Evolutionary conservation across 2,888 invertebrate genomes (phyloP).

Genomic region (Apantesis nais): DNA sequence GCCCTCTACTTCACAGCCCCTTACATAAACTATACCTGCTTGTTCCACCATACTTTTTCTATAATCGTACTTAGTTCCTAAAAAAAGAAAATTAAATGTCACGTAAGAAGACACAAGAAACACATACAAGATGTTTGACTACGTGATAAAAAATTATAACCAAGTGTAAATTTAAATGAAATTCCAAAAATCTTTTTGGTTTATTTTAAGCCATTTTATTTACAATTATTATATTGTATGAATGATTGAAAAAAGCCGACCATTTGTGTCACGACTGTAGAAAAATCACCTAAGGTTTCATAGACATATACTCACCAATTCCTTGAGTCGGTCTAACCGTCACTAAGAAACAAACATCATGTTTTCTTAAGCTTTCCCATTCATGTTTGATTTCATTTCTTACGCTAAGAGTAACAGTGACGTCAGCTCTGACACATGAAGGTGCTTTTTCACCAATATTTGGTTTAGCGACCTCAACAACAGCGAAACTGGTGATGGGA

Average conservation of each 20-base stretch:
- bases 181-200: background rate
- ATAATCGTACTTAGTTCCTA: constrained; percentile 92
- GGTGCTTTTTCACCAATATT: constrained; percentile 98
- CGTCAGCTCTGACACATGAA: constrained; percentile 97
- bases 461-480: constrained; percentile 97
- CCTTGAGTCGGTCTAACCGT: constrained; percentile 94
- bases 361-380: constrained; percentile 98
- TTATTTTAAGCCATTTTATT: background rate
- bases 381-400: constrained; percentile 96
- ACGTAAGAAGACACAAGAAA: background rate
- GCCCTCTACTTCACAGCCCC: constrained; percentile 99
- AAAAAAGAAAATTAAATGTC: background rate
- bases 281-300: background rate
- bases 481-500: constrained; percentile 95
- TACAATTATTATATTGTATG: background rate
- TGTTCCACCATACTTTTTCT: constrained; percentile 95
- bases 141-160: background rate
- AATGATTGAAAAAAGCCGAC: background rate
- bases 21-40: constrained; percentile 95
- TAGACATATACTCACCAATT: constrained; percentile 87
- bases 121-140: background rate
- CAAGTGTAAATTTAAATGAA: background rate
- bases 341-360: constrained; percentile 98
- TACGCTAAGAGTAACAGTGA: constrained; percentile 96
- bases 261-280: background rate